Evolutionary conservation across 2,113 vertebrate species (phyloP).

Genomic region (Ancistrus triradiatus): DNA sequence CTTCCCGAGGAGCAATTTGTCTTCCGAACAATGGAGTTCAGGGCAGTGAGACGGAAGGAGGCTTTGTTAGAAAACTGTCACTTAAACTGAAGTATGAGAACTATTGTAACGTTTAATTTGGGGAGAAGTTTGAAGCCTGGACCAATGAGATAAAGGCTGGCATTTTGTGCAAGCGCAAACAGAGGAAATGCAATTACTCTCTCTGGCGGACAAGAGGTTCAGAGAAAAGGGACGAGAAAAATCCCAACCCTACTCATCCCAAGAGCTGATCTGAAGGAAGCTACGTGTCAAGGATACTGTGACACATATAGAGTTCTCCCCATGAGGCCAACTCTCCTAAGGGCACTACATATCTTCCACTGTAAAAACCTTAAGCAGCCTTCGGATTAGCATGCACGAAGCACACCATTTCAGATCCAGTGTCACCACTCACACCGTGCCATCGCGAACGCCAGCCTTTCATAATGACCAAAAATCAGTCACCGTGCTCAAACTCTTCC

Average conservation of each 20-base stretch:
- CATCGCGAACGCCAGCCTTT: not conserved
- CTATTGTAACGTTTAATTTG: slow-evolving; percentile 61
- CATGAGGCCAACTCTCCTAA: no score
- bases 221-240: slow-evolving; percentile 41
- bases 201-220: slow-evolving; percentile 53
- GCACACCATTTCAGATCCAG: not conserved
- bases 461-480: slow-evolving; percentile 9
- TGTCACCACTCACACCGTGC: not conserved
- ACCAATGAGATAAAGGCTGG: slow-evolving; percentile 68
- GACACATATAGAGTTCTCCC: no score
- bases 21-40: slow-evolving; percentile 54
- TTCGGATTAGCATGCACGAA: no score
- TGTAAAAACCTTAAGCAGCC: no score
- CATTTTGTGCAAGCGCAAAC: slow-evolving; percentile 56
- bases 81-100: slow-evolving; percentile 54
- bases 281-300: not conserved
- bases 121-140: slow-evolving; percentile 58
- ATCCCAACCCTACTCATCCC: slow-evolving; percentile 37
- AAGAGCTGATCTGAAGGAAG: slow-evolving; percentile 31
- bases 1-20: slow-evolving; percentile 59
- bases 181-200: slow-evolving; percentile 65
- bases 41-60: slow-evolving; percentile 9
- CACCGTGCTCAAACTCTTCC: slow-evolving; percentile 12
- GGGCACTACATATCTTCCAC: no score
- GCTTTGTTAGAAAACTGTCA: slow-evolving; percentile 44